Evolutionary conservation across 2,797 vertebrate genomes (phyloP).

Genomic region (Trachops cirrhosus): DNA sequence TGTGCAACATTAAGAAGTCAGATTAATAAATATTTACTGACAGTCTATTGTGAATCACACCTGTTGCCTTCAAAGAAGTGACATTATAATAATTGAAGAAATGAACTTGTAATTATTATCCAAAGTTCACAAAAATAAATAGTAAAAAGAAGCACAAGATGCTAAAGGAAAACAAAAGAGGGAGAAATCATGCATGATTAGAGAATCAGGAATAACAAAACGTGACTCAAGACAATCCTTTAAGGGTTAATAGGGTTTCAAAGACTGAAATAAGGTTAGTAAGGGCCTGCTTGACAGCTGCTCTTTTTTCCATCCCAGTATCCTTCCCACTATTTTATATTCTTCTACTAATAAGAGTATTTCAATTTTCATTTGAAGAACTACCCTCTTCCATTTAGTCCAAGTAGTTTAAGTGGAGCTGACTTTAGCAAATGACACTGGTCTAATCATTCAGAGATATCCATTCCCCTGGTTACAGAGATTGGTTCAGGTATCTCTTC

Average conservation of each 20-base stretch:
- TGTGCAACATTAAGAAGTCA: constrained; percentile 19
- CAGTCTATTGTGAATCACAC: neutral
- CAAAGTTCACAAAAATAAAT: neutral
- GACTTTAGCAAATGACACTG: neutral
- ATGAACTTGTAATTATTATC: neutral
- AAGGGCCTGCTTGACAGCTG: neutral
- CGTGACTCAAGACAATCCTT: neutral
- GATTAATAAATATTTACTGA: constrained; percentile 39
- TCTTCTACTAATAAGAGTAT: neutral
- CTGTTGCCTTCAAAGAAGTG: neutral
- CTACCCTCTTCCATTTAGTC: neutral
- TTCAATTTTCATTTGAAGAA: neutral
- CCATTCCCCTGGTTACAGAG: neutral
- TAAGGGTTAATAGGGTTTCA: neutral
- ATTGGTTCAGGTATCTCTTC: neutral
- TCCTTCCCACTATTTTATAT: neutral
- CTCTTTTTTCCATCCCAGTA: neutral
- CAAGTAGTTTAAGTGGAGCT: neutral
- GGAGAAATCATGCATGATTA: neutral
- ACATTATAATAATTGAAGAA: neutral
- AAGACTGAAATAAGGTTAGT: neutral
- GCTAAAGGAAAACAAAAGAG: neutral
- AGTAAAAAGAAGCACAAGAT: neutral
- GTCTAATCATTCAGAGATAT: neutral
- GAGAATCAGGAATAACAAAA: neutral